A percentile compares a stretch with the other conserved stretches of the same genome.
These are phyloP conservation scores for Drosophila glabriapex DNA, from an alignment of 2,888 invertebrate species.

Conservation along the genomic window DNA sequence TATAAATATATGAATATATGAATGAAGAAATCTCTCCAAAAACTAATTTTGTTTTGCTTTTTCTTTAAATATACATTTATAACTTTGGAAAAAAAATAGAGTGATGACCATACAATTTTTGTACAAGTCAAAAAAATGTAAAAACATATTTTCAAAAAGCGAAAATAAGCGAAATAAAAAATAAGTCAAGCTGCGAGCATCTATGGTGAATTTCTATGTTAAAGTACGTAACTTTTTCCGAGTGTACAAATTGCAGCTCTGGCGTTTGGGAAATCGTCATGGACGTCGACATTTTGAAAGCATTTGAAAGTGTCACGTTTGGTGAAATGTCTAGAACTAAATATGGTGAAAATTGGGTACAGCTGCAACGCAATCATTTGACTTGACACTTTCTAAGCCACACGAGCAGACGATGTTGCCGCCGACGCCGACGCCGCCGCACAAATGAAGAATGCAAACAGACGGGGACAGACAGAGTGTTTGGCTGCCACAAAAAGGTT, in stretches of 20 bases:
- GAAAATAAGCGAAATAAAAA: background rate
- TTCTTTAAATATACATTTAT: background rate
- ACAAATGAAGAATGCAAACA: constrained; percentile 71
- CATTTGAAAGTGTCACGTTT: constrained; percentile 80
- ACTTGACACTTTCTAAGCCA: constrained; percentile 78
- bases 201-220: background rate
- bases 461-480: constrained; percentile 25
- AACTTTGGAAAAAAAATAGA: background rate
- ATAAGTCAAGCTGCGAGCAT: background rate
- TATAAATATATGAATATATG: too few species aligned
- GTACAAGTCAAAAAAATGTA: background rate
- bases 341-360: constrained; percentile 81
- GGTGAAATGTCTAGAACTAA: constrained; percentile 75
- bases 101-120: background rate
- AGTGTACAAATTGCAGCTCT: constrained; percentile 10
- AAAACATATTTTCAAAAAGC: background rate
- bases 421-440: constrained; percentile 29
- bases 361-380: constrained; percentile 69
- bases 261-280: constrained; percentile 56
- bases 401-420: constrained; percentile 25
- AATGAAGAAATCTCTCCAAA: background rate
- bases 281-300: constrained; percentile 65
- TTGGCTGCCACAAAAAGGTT: constrained; percentile 50
- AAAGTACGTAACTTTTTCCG: background rate
- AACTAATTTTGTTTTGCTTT: background rate